Evolutionary conservation across 2,113 vertebrate genomes (phyloP), one percentile per base, ranked within the genome.

Genomic region (Chionodraco myersi): DNA sequence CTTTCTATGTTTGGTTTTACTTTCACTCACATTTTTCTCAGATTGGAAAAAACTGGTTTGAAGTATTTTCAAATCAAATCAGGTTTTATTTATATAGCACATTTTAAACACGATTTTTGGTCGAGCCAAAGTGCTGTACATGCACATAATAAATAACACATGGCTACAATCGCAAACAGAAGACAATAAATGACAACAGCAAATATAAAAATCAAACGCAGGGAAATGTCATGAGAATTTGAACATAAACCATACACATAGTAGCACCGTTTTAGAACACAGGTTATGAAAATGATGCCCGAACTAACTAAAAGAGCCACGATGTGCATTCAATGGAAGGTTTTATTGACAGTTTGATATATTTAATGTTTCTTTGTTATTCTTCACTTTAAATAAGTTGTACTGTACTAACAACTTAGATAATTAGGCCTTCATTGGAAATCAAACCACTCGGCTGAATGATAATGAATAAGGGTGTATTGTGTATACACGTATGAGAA

Each of bases 1-100:
- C 62, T 74, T 30, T 57, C 57, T 5, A 2, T 34, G 12, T 72
- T 72, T 63, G 47, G 66, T 59, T 60, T 58, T 16, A 75, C 34
- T 82, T 63, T 54, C 26, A 16, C 60, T 65, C 62, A 64, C 23
- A 44, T 54, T 60, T 60, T 65, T 21, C 8, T 34, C 9, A 41
- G 36, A 41, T 8, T 41, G 5, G 36, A 41, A 41, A 41, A 41
- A 41, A 41, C 36, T 6, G 5, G 36, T 41, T 41, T 41, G 36
- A 41, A 41, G 36, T 41, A 41, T 41, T 41, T 6, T 30, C 26
- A 30, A 30, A 30, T 30, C 26, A 30, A 30, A 30, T 30, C 26
- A 30, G 26, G 3, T 30, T 26, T 30, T 30, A 30, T 30, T 30
- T 30, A 30, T 30, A 30, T 30, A 30, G 26, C 26, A 30, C 26